Evolutionary conservation across 1,140 invertebrate genomes (phyloP), one percentile per base, ranked within the genome.

Genomic region (Aphelinus atriplicis): DNA sequence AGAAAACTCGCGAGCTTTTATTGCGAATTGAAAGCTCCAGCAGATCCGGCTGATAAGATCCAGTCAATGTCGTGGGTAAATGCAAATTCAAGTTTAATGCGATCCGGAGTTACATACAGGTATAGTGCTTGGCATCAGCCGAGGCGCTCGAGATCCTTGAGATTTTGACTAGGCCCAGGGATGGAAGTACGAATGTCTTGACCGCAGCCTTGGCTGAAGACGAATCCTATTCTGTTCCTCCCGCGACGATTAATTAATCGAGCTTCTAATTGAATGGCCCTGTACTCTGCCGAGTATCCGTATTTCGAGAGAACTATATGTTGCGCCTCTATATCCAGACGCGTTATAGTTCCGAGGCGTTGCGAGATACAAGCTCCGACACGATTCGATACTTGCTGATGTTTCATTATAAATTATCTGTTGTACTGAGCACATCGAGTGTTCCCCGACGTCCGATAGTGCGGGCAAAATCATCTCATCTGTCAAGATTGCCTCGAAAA

Each of bases 181-280:
- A 73, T 9, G 46, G 75, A 72, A 63, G 71, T 67, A 62, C 63
- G 55, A 71, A 60, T 61, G 51, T 72, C 63, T 63, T 76, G 70
- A 72, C 64, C 75, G 65, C 63, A 76, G 3, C 63, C 75, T 64
- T 48, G 70, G 3, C 53, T 48, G 50, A 9, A 61, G 56, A 60
- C 46, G 10, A 74, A 78, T 10, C 7, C 65, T 67, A 2, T 9
- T 76, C 73, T 75, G 65, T 74, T 74, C 66, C 83, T 81, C 79
- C 72, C 76, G 80, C 80, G 76, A 81, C 80, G 80, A 85, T 84
- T 83, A 84, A 85, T 85, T 84, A 80, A 81, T 79, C 71, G 66
- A 75, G 78, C 74, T 77, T 79, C 81, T 85, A 84, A 85, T 83
- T 83, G 84, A 82, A 84, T 81, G 80, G 77, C 72, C 74, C 70